These are phyloP conservation scores for Sturnus vulgaris DNA, from an alignment of 2,113 vertebrate species.

Conservation along the genomic window DNA sequence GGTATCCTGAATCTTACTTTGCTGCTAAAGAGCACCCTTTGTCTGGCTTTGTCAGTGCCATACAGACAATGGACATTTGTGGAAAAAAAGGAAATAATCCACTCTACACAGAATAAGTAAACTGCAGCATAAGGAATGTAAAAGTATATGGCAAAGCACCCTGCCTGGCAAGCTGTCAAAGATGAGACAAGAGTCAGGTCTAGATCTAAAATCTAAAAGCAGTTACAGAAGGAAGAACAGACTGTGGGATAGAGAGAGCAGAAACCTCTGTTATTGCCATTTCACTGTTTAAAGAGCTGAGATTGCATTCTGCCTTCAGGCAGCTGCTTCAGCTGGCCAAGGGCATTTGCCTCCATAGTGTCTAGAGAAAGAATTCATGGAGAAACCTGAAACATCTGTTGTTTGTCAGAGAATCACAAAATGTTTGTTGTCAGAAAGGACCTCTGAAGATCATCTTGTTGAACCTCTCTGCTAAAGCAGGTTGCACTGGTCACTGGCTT, in stretches of 20 bases:
- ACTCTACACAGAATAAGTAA: background rate
- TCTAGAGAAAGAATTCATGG: background rate
- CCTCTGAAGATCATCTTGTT: background rate
- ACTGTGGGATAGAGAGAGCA: background rate
- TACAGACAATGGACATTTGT: background rate
- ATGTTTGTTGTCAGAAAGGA: background rate
- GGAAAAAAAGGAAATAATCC: background rate
- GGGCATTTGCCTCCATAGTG: background rate
- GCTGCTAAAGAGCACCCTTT: background rate
- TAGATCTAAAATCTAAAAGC: background rate
- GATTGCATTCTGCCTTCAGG: background rate
- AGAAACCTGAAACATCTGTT: background rate
- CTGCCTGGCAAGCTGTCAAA: background rate
- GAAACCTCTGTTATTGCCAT: rapidly evolving
- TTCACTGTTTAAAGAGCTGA: background rate
- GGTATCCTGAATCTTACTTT: background rate
- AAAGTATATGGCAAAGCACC: background rate
- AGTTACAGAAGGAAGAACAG: background rate
- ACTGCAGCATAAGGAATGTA: background rate
- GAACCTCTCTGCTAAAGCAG: background rate
- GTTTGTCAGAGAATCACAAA: background rate
- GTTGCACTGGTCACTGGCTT: background rate
- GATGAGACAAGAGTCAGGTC: background rate
- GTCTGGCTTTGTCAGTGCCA: background rate
- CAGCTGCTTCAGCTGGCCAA: background rate